These are phyloP conservation scores for Pardalotus punctatus DNA, from an alignment of 2,113 vertebrate genomes.

Conservation along the genomic window DNA sequence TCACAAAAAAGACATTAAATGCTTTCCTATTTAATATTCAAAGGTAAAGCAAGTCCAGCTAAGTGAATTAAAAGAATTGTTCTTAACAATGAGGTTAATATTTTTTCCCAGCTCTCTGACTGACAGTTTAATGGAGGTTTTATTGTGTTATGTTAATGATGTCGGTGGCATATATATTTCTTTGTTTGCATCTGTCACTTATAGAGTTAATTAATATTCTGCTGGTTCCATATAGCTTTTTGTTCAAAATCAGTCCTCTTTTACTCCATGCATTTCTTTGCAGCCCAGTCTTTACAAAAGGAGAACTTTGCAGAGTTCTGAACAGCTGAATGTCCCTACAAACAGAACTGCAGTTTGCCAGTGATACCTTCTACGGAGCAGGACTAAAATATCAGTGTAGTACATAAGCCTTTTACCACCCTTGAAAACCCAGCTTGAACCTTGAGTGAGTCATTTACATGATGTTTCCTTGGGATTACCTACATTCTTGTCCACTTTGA, in stretches of 20 bases:
- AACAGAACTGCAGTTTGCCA: background rate
- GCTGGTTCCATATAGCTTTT: background rate
- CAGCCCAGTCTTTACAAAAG: background rate
- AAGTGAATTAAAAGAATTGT: background rate
- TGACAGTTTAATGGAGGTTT: constrained; percentile 14
- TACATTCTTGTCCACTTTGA: constrained; percentile 78
- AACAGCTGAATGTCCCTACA: background rate
- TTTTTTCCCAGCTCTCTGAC: background rate
- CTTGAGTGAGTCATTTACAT: constrained; percentile 71
- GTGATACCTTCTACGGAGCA: background rate
- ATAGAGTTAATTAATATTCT: constrained; percentile 7
- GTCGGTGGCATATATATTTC: background rate
- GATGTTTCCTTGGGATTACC: constrained; percentile 75
- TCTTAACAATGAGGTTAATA: background rate
- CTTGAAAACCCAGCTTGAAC: constrained; percentile 65
- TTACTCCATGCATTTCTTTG: background rate
- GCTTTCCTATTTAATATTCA: background rate
- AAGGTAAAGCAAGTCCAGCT: background rate
- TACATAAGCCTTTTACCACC: constrained; percentile 60
- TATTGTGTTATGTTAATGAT: background rate
- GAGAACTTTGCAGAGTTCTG: background rate
- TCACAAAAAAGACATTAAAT: background rate
- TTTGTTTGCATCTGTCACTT: constrained; percentile 24
- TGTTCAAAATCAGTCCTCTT: background rate
- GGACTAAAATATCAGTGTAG: constrained; percentile 10